Evolutionary conservation across 1,140 invertebrate species (phyloP).

Genomic region (Drepana arcuata): DNA sequence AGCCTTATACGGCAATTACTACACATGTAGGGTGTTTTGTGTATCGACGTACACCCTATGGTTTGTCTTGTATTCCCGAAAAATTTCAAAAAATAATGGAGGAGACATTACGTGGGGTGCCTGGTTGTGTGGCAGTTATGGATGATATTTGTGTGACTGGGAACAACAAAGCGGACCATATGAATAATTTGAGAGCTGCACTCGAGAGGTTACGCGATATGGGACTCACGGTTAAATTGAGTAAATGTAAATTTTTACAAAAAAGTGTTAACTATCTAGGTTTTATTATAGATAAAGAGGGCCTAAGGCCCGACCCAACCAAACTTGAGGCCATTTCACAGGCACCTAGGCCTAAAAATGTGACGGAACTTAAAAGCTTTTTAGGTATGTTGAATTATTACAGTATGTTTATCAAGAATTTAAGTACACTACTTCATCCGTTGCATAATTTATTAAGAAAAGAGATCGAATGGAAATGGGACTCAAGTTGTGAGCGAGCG

Average conservation of each 20-base stretch:
- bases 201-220: conserved; percentile 4
- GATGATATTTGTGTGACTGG: neutral
- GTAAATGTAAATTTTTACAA: conserved; percentile 5
- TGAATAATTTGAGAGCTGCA: neutral
- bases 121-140: neutral
- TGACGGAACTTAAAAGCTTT: neutral
- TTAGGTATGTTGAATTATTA: neutral
- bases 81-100: conserved; percentile 1
- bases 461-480: neutral
- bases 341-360: neutral
- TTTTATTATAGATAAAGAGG: neutral
- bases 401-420: too few relatives aligned
- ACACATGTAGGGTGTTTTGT: neutral
- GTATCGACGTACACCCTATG: neutral
- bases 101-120: neutral
- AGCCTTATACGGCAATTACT: neutral
- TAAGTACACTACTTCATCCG: conserved; percentile 1
- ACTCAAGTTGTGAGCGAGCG: neutral
- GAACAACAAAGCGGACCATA: neutral
- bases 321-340: neutral
- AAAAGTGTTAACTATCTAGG: conserved; percentile 1
- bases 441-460: neutral
- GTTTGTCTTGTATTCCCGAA: neutral
- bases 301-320: neutral
- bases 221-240: conserved; percentile 1